Evolutionary conservation across 2,797 vertebrate genomes (phyloP), one percentile per base, ranked within the genome.

Genomic region (Lacerta viridis): DNA sequence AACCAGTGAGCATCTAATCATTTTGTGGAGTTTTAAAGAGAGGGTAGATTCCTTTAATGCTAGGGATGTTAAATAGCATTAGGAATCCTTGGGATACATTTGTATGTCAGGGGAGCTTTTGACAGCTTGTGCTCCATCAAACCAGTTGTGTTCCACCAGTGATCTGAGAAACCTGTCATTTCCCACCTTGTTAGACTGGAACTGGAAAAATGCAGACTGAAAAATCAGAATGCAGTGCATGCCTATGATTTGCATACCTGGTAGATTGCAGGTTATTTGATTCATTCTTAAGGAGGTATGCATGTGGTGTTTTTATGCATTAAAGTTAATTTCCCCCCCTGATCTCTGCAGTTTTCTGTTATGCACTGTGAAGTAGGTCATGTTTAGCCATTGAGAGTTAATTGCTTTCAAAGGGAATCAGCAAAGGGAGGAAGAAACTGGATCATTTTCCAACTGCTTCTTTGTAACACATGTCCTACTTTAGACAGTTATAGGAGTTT

Each of bases 351-450:
- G 46, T 43, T 79, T 84, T 84, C 66, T 23, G 18, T 84, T 71
- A 84, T 41, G 27, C 46, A 79, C 66, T 79, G 36, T 84, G 83
- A 88, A 88, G 66, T 88, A 88, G 66, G 82, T 88, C 87, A 84
- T 84, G 50, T 71, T 88, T 84, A 72, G 66, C 76, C 76, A 79
- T 25, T 88, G 66, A 43, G 50, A 71, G 50, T 84, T 84, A 88
- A 88, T 88, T 88, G 76, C 81, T 84, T 84, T 71, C 82, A 79
- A 84, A 79, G 85, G 85, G 76, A 86, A 79, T 86, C 76, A 27
- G 46, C n/a, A 80, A 69, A 84, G 36, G 64, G 25, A 83, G 33
- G 75, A 84, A 78, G 82, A 71, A 84, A 88, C 36, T 84, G 75
- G 86, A 88, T 88, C 76, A 79, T 88, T 84, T 88, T 84, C 66